Base-by-base conservation (phyloP, 1,140 invertebrate species). In the Drosophila albomicans region DNA sequence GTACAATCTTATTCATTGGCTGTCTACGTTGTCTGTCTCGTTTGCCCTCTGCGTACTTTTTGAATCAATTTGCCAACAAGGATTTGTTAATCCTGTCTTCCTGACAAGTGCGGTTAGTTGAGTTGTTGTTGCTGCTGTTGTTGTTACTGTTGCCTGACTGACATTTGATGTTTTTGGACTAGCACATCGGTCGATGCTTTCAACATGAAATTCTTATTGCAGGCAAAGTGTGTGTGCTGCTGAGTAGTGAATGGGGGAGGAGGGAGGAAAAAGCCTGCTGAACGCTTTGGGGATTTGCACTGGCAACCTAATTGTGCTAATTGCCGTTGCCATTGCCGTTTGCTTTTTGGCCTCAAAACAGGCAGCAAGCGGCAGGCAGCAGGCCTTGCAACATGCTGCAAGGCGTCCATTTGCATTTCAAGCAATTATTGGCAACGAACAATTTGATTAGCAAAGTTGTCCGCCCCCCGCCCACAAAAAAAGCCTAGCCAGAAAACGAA, bases 101-200 rank as follows among this genome's bases (percentile, higher is more conserved):
- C 85, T 91, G 89, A 91, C 89, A 91, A 91, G 89, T 91, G 89
- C 85, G 89, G 89, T 91, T 91, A 89, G 89, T 91, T 90, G 86
- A 90, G 70, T 85, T 89, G 80, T 85, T 85, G 74, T 72, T 88
- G 74, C n/a, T 65, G 48, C 35, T 67, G 59, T 8, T 58, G 77
- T 67, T 87, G 77, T 69, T 82, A 74, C 15, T 68, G 46, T 13
- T 57, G 51, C 35, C 48, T 41, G 54, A 63, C 68, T 88, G 85
- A 89, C 75, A 82, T 89, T 89, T 89, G 85, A 85, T 81, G 86
- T 89, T 84, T 89, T 84, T 65, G 70, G 58, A 57, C 51, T 69
- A 46, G 65, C 8, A 56, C 32, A 78, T 52, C 46, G 66, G 62
- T 69, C 66, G 82, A 89, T 79, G 86, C 86, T 89, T 89, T 89